Evolutionary conservation across 2,797 vertebrate genomes (phyloP).

Genomic region (Phoebastria nigripes): DNA sequence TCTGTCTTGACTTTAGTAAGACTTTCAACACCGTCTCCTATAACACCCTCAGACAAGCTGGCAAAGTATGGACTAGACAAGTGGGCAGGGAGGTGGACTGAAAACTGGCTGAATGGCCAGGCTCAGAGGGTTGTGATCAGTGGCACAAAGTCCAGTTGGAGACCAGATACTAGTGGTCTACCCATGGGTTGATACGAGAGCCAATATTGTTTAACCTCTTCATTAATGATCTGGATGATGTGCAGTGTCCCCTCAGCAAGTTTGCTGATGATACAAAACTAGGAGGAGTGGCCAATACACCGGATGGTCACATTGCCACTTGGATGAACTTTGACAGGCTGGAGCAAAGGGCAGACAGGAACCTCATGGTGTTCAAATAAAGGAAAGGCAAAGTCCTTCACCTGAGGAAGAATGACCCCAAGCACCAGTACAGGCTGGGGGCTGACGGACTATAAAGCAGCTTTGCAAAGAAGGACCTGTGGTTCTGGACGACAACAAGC

Average conservation of each 20-base stretch:
- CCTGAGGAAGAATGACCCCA: background rate
- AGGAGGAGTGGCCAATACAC: background rate
- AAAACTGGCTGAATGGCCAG: background rate
- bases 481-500: background rate
- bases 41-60: background rate
- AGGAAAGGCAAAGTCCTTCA: background rate
- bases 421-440: background rate
- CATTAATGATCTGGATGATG: background rate
- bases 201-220: background rate
- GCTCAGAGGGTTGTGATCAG: background rate
- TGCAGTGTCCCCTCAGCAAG: background rate
- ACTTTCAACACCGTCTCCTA: background rate
- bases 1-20: background rate
- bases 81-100: background rate
- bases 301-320: fast-evolving
- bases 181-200: fast-evolving
- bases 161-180: no score
- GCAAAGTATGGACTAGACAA: background rate
- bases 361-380: background rate
- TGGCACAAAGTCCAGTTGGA: background rate
- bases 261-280: background rate
- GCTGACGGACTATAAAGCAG: background rate
- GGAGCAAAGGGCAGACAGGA: background rate
- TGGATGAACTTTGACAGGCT: background rate
- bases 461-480: background rate